Evolutionary conservation across 2,113 vertebrate species (phyloP), one percentile per base, ranked within the genome.

Genomic region (Lucifuga dentata): DNA sequence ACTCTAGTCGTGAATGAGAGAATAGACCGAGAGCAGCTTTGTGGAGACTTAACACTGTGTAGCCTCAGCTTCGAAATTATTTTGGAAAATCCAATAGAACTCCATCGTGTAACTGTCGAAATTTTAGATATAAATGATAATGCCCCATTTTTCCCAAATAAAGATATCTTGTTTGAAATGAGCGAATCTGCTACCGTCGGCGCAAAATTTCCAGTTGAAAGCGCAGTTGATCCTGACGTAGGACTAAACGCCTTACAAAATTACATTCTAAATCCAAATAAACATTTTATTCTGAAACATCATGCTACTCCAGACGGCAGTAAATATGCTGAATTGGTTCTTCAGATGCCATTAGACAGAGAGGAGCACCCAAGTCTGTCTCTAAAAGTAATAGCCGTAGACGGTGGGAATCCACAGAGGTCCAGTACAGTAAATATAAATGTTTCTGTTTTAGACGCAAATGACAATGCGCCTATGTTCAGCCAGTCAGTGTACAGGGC

Each of bases 271-370:
- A 87, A 58, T 0, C 15, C 61, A 0, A 93, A 79, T 10, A 77
- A 92, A 6, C 8, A 88, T 77, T 92, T 91, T 2, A 6, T 76
- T 11, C 11, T 96, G 0, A 66, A 73, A 21, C 73, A 90, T 2
- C 70, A 76, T 5, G 76, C 68, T 9, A 91, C 80, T 11, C 11
- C 78, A 0, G 92, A 92, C 11, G 89, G 88, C 0, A 92, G 17
- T 2, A 93, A 81, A 3, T 76, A 78, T 0, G 66, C 80, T 0
- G 92, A 93, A 36, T 60, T 95, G 33, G 44, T 95, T 0, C 45
- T 95, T 16, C 86, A 93, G 55, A 93, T 91, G 40, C 21, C 55
- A 0, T 69, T 95, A 38, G 93, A 95, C 20, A 21, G 92, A 52
- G 90, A 91, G 13, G 1, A 7, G 21, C 5, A 76, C 3, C 77